Base-by-base conservation (phyloP, 1,140 invertebrate species). In the Thereuonema tuberculata region DNA sequence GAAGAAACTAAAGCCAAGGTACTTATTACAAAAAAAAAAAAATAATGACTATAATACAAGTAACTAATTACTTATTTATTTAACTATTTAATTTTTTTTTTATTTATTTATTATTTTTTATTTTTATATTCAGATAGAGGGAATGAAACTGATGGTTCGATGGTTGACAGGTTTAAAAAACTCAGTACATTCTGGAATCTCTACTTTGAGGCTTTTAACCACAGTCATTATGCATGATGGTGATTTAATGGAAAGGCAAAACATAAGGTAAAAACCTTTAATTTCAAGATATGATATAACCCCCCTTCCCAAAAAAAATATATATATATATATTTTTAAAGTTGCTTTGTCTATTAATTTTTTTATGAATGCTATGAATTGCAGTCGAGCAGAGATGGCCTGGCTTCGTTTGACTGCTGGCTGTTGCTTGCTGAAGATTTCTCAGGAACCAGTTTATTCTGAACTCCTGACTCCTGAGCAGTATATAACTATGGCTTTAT, bases 341-440 rank as follows among this genome's bases (percentile, higher is more conserved):
- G 20, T 48, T 28, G 43, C 1, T 59, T 56, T 31, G 29, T 21
- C 20, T 31, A 26, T 25, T 60, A 59, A 20, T 54, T 26, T 63
- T 62, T 25, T 53, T 67, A 68, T 28, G 37, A n/a, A n/a, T n/a
- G n/a, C n/a, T n/a, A n/a, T n/a, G n/a, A n/a, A n/a, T n/a, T 61
- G 12, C 81, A 93, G 78, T 82, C 89, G 78, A 70, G 86, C 89
- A 23, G 94, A 98, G 75, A 91, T 92, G 82, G 88, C 93, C 9
- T 90, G 93, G 81, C 70, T 98, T 28, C 79, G 93, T 59, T 74
- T 96, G 2, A 83, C 88, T 21, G 93, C 94, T 27, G 93, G 92
- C 25, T 89, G 86, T 71, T 91, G 91, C 17, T 95, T 98, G 86
- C 73, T 98, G 24, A 97, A 97, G 75, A 87, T 97, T 43, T 93